Evolutionary conservation across 1,140 invertebrate species (phyloP).

Genomic region (Cardiocondyla obscurior): DNA sequence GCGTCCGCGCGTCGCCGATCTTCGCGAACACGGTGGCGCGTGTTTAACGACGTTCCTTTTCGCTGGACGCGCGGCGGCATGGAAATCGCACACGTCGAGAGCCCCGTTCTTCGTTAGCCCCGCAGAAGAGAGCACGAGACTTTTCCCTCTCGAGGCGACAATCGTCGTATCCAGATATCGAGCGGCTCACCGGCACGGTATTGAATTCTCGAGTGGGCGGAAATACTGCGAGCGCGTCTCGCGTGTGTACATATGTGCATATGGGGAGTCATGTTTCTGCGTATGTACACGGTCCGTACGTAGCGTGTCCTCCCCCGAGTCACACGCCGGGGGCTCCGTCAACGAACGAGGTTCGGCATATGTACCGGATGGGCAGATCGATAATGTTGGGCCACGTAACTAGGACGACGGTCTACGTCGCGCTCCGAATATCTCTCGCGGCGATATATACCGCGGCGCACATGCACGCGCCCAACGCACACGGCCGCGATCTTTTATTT

Average conservation of each 20-base stretch:
- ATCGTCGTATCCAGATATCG: conserved; percentile 30
- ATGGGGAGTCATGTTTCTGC: conserved; percentile 3
- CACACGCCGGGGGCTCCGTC: conserved; percentile 11
- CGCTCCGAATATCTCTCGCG: conserved; percentile 6
- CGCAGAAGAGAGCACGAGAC: neutral
- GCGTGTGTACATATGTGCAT: neutral
- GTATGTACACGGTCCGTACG: neutral
- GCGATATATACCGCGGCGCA: neutral
- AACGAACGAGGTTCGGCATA: conserved; percentile 46
- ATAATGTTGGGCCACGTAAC: conserved; percentile 62
- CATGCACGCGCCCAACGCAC: no score
- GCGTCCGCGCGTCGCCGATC: neutral
- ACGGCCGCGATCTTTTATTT: neutral
- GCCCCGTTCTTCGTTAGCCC: neutral
- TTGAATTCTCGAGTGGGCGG: conserved; percentile 40
- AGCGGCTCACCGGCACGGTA: conserved; percentile 11
- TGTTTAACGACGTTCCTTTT: conserved; percentile 3
- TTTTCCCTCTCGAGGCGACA: conserved; percentile 43
- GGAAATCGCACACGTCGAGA: neutral
- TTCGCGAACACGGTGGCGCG: neutral
- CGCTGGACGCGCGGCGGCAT: neutral
- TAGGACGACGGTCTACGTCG: conserved; percentile 38
- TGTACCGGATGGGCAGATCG: conserved; percentile 56
- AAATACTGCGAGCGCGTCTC: conserved; percentile 4
- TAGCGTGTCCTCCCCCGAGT: neutral